Base-by-base conservation (phyloP, 2,113 vertebrate genomes). In the Limanda limanda region DNA sequence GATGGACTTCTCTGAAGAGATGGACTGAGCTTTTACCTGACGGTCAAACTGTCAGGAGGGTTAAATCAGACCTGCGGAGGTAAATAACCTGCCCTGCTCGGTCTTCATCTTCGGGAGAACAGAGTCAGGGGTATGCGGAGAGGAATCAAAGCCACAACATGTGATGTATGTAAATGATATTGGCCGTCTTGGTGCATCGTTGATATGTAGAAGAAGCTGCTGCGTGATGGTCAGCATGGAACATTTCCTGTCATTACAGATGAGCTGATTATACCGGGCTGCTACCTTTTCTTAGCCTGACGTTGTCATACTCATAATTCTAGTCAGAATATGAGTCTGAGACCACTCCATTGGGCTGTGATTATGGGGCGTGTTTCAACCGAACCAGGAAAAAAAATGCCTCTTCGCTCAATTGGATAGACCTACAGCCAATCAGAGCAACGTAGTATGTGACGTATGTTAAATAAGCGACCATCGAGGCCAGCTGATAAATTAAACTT, bases 41-140 rank as follows among this genome's bases (percentile, higher is more conserved):
- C 89, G 78, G 80, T 90, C 76, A 86, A 18, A 45, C 81, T 71
- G 81, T 83, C 81, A 82, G 56, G 68, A 62, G 52, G 74, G 21
- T 78, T 59, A 76, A 61, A 68, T 82, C 72, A 63, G 57, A 77
- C 24, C 62, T 66, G 76, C 65, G 64, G 69, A 77, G 67, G 68
- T 23, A n/a, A 48, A 78, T 20, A 61, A 17, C 51, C 62, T 18
- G 68, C 58, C 51, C 62, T 18, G 68, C 58, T 65, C 54, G 17
- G 31, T 69, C 65, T 68, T 52, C 27, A 47, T 71, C 48, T 65
- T 64, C 52, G n/a, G 24, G 12, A 40, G 40, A 66, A 65, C 42
- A 67, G 69, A 56, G 58, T 78, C 17, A 14, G 64, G 3, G 7
- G 2, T 54, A 17, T 45, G 21, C 75, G 51, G 5, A 47, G 51